A percentile compares a stretch with the other conserved stretches of the same genome.
Evolutionary conservation across 2,888 invertebrate species (phyloP).

Genomic region (Tiliacea citrago): DNA sequence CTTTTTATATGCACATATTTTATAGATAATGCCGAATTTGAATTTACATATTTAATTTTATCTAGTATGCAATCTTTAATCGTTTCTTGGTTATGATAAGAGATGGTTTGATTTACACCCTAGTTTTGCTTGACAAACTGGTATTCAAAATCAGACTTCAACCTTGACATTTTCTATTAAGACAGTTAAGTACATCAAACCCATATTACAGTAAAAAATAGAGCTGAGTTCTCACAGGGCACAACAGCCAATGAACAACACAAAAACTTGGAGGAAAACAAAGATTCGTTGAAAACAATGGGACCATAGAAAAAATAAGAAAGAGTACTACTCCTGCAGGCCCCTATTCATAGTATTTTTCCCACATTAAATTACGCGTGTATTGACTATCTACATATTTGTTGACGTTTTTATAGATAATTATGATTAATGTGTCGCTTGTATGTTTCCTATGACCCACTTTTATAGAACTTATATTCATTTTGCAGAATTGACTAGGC

Average conservation of each 20-base stretch:
- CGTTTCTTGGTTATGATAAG: background rate
- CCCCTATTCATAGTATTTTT: conserved; percentile 49
- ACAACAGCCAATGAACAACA: conserved; percentile 2
- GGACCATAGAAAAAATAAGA: conserved; percentile 17
- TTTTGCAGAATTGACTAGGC: conserved; percentile 34
- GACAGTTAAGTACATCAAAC: conserved; percentile 3
- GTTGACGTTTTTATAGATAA: conserved; percentile 51
- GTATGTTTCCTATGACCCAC: conserved; percentile 51
- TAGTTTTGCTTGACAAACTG: background rate
- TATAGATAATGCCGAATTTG: background rate
- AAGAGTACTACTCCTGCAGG: conserved; percentile 16
- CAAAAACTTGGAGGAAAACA: conserved; percentile 25
- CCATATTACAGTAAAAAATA: conserved; percentile 11
- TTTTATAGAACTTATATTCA: conserved; percentile 26
- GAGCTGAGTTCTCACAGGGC: conserved; percentile 14
- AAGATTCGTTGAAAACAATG: conserved; percentile 41
- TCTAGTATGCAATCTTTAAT: background rate
- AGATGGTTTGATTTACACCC: background rate
- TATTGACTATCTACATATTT: conserved; percentile 35
- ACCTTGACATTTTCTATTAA: conserved; percentile 3
- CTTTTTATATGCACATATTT: background rate
- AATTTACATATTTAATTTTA: conserved; percentile 3
- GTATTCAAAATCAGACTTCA: conserved; percentile 1
- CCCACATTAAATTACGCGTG: conserved; percentile 55
- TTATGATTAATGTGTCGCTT: conserved; percentile 41